These are phyloP conservation scores for Drosophila fulvimacula DNA, from an alignment of 2,888 invertebrate genomes.

Conservation along the genomic window DNA sequence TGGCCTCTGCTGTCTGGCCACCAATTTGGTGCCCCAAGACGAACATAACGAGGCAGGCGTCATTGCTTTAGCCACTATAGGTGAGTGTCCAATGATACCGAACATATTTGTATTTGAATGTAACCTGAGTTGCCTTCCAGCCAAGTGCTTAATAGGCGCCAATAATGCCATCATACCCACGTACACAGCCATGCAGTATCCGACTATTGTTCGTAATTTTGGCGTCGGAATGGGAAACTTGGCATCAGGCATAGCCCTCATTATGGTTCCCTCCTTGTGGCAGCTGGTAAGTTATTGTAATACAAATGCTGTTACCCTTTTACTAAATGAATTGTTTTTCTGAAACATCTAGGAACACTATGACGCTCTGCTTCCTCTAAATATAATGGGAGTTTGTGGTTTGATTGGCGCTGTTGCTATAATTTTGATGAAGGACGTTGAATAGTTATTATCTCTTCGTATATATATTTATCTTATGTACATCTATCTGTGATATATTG, in stretches of 20 bases:
- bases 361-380: slow-evolving; percentile 85
- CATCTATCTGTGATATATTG: slow-evolving; percentile 72
- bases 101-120: neutral
- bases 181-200: slow-evolving; percentile 90
- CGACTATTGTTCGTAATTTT: slow-evolving; percentile 89
- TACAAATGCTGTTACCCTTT: neutral
- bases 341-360: slow-evolving; percentile 83
- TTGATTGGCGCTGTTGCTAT: slow-evolving; percentile 86
- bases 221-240: slow-evolving; percentile 91
- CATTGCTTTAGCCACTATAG: slow-evolving; percentile 90
- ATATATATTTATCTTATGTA: slow-evolving; percentile 23
- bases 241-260: slow-evolving; percentile 90
- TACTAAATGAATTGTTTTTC: neutral
- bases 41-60: slow-evolving; percentile 86
- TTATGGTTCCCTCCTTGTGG: slow-evolving; percentile 92
- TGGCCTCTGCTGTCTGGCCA: slow-evolving; percentile 89
- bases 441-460: slow-evolving; percentile 32
- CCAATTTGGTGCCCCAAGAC: slow-evolving; percentile 86
- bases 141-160: slow-evolving; percentile 91
- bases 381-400: slow-evolving; percentile 86
- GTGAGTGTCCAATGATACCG: slow-evolving; percentile 76
- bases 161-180: slow-evolving; percentile 92
- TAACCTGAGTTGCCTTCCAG: slow-evolving; percentile 68
- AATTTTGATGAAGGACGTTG: slow-evolving; percentile 85
- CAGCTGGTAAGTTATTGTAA: slow-evolving; percentile 87